Conservation (phyloP, 1,140 invertebrate genomes). For the Glossosoma conforme region DNA sequence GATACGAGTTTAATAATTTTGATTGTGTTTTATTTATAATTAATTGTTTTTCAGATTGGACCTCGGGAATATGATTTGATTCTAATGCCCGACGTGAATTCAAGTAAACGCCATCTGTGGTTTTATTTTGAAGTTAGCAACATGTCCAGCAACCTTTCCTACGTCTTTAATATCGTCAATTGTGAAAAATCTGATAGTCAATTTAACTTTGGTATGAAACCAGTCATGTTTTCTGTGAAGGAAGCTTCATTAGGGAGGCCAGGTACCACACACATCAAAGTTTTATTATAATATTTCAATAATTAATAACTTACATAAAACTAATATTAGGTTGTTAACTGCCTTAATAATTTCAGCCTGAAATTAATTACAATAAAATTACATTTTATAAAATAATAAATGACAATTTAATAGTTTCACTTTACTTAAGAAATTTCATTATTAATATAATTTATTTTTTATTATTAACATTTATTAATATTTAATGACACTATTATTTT, state of each 20-base stretch:
- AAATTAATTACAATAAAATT: no score
- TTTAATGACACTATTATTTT: no score
- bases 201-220: conserved; percentile 91
- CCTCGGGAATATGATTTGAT: conserved; percentile 81
- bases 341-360: no score
- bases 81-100: conserved; percentile 82
- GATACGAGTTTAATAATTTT: background rate
- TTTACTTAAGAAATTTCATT: no score
- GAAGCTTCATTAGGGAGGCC: conserved; percentile 61
- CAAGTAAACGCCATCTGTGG: conserved; percentile 78
- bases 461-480: no score
- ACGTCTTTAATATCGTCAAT: conserved; percentile 89
- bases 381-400: no score
- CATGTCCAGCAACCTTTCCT: conserved; percentile 65
- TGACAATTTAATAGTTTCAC: no score
- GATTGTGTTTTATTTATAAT: conserved; percentile 7
- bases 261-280: no score
- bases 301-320: no score
- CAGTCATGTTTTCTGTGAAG: conserved; percentile 79
- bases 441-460: no score
- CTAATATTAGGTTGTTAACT: no score
- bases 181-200: conserved; percentile 86
- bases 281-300: no score
- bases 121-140: conserved; percentile 90
- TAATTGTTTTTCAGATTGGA: conserved; percentile 52